A percentile compares a stretch with the other conserved stretches of the same genome.
Evolutionary conservation across 2,797 vertebrate species (phyloP).

Genomic region (Miopithecus talapoin): DNA sequence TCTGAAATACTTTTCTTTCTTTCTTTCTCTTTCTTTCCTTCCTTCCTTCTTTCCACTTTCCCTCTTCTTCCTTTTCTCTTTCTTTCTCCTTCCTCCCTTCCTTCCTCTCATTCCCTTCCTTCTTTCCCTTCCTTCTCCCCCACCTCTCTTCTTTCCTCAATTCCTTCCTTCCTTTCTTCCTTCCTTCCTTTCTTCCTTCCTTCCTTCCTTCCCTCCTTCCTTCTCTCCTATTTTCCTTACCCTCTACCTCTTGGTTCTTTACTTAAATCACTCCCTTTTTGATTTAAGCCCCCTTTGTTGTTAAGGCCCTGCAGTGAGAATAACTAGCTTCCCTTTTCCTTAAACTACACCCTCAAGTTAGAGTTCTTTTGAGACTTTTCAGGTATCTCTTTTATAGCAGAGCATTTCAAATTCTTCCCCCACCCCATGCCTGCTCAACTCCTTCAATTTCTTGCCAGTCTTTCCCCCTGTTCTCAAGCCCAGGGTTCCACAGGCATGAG

Average conservation of each 20-base stretch:
- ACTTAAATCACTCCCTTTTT: background rate
- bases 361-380: background rate
- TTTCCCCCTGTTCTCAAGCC: background rate
- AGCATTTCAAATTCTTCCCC: background rate
- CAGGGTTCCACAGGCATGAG: background rate
- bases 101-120: too few species aligned
- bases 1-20: background rate
- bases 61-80: fast-evolving
- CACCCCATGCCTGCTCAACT: background rate
- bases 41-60: background rate
- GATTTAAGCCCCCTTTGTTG: background rate
- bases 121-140: too few species aligned
- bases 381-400: background rate
- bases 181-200: too few species aligned
- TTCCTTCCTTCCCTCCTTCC: background rate
- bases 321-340: background rate
- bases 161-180: too few species aligned
- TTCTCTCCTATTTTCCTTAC: background rate
- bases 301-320: background rate
- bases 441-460: background rate
- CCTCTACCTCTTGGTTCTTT: background rate
- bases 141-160: too few species aligned
- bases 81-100: background rate
- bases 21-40: background rate
- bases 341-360: background rate